A percentile compares a stretch with the other conserved stretches of the same genome.
phyloP scores from a whole-genome alignment of 2,797 vertebrate genomes.

The Brachymystax lenok region DNA sequence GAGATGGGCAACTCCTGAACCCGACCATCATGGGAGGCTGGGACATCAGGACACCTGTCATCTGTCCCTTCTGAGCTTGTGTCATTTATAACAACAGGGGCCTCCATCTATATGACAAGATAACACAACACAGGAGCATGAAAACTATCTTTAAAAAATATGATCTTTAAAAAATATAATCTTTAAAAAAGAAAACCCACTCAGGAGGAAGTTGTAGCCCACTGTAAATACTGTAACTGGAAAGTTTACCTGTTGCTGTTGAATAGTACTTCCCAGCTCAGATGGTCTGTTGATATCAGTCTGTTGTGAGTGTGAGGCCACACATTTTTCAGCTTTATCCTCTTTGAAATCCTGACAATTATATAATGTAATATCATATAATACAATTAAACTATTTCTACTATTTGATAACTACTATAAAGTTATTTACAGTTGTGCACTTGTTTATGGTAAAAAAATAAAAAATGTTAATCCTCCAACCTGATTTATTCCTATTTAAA shows the following conservation, averaged over 20 bases:
- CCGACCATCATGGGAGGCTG: neutral
- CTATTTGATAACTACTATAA: neutral
- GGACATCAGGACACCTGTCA: neutral
- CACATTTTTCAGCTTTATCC: too few species aligned
- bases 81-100: neutral
- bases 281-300: too few species aligned
- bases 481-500: neutral
- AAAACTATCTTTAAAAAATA: neutral
- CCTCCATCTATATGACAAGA: neutral
- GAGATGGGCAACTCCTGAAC: neutral
- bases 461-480: neutral
- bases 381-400: neutral
- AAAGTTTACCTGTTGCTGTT: slow-evolving; percentile 5
- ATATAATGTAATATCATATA: neutral
- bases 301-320: too few species aligned
- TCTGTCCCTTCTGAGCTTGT: neutral
- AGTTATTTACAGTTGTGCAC: neutral
- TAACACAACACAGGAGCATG: neutral
- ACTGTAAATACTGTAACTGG: too few species aligned
- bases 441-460: neutral
- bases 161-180: too few species aligned
- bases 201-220: too few species aligned
- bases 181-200: too few species aligned
- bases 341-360: neutral
- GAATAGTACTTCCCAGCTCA: neutral